Percentiles rank a stretch among this genome's conserved stretches.
These are phyloP conservation scores for Centroberyx gerrardi DNA, from an alignment of 2,797 vertebrate genomes.

Conservation along the genomic window DNA sequence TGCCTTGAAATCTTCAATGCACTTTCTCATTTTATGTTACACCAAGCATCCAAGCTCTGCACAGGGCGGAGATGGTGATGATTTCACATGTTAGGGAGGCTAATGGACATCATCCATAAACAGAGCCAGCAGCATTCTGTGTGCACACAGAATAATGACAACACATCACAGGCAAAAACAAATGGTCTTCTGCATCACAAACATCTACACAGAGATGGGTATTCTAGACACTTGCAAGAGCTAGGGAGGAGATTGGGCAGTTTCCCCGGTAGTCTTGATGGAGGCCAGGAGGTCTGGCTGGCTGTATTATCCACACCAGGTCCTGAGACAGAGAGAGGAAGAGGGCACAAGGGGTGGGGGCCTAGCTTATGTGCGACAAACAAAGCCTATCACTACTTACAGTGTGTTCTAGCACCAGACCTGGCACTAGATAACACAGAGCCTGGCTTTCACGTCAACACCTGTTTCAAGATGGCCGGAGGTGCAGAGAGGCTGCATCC, in stretches of 20 bases:
- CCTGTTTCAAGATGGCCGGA: not conserved
- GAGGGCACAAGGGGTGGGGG: not conserved
- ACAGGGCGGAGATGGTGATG: not conserved
- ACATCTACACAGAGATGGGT: not conserved
- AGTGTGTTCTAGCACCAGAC: slow-evolving; percentile 15
- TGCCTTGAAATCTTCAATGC: not conserved
- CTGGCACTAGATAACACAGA: not conserved
- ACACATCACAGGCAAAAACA: not conserved
- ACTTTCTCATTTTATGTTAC: not conserved
- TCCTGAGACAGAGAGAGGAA: not conserved
- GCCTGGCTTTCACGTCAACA: not conserved
- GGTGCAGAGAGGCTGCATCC: not conserved
- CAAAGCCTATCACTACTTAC: slow-evolving; percentile 7
- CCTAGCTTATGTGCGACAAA: not conserved
- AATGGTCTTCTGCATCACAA: not conserved
- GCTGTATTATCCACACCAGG: slow-evolving; percentile 6
- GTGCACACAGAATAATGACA: not conserved
- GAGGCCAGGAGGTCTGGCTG: not conserved
- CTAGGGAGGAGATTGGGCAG: not conserved
- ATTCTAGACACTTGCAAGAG: not conserved
- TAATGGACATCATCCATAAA: slow-evolving; percentile 20
- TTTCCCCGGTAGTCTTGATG: not conserved
- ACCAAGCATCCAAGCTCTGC: no score
- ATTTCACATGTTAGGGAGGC: not conserved
- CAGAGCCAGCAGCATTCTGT: not conserved